Percentiles rank a stretch among this genome's conserved stretches.
Evolutionary conservation across 2,113 vertebrate species (phyloP).

Genomic region (Tiliqua scincoides): DNA sequence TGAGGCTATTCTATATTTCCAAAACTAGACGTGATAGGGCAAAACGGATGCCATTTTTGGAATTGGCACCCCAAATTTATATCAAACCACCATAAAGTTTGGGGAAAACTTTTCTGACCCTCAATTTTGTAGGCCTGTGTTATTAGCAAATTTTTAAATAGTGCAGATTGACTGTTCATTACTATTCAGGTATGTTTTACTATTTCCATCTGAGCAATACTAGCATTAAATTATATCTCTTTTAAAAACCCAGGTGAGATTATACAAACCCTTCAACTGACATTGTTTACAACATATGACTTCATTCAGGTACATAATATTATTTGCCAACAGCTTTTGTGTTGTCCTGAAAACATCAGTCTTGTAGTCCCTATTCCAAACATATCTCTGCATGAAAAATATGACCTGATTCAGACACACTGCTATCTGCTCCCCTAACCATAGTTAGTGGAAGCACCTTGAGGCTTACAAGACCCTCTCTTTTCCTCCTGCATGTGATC

Average conservation of each 20-base stretch:
- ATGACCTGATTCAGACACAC: too few relatives aligned
- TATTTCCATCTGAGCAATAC: conserved; percentile 15
- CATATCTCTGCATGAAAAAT: rapidly evolving
- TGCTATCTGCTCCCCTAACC: too few relatives aligned
- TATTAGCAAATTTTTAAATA: too few relatives aligned
- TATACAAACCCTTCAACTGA: not conserved
- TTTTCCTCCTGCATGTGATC: too few relatives aligned
- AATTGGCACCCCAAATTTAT: too few relatives aligned
- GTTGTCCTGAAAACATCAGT: not conserved
- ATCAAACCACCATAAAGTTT: too few relatives aligned
- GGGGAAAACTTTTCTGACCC: too few relatives aligned
- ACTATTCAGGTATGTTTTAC: not conserved
- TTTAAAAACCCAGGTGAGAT: not conserved
- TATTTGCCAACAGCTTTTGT: not conserved
- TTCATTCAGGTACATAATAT: not conserved
- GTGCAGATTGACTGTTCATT: conserved; percentile 3
- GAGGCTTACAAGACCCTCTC: too few relatives aligned
- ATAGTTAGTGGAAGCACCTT: too few relatives aligned
- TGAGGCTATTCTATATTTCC: too few relatives aligned
- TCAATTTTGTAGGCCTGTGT: not conserved
- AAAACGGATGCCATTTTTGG: too few relatives aligned
- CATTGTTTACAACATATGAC: not conserved
- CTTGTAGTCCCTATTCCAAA: not conserved
- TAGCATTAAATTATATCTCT: not conserved
- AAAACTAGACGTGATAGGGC: too few relatives aligned